Evolutionary conservation across 2,113 vertebrate genomes (phyloP).

Genomic region (Caloenas nicobarica): DNA sequence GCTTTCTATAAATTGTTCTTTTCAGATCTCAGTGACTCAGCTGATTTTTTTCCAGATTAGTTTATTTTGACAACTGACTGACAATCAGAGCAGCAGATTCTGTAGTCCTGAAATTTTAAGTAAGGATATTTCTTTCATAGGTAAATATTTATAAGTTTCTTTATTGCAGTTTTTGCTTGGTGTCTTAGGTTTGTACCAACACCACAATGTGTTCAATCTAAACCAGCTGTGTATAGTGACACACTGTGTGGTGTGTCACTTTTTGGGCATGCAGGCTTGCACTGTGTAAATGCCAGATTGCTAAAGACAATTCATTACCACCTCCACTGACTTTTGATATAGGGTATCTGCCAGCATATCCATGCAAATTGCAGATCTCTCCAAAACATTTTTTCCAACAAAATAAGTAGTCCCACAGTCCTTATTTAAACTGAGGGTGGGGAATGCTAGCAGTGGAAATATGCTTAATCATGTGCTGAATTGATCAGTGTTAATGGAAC

Average conservation of each 20-base stretch:
- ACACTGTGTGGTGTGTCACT: background rate
- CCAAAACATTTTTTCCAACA: background rate
- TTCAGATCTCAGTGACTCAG: background rate
- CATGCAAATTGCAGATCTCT: background rate
- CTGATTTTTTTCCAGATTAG: background rate
- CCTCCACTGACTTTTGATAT: background rate
- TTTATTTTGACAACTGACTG: background rate
- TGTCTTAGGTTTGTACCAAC: background rate
- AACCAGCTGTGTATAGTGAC: background rate
- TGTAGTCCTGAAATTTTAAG: background rate
- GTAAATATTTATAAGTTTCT: background rate
- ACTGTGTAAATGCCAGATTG: background rate
- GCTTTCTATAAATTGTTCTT: background rate
- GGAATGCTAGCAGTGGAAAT: background rate
- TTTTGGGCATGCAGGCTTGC: background rate
- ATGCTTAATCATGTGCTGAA: background rate
- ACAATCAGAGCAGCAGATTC: background rate
- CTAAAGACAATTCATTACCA: background rate
- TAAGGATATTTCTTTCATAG: background rate
- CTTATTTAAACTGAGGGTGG: background rate
- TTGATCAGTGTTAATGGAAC: background rate
- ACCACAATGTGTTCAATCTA: background rate
- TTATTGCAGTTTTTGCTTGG: background rate
- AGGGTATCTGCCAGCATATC: background rate
- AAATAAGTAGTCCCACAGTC: background rate